Evolutionary conservation across 2,797 vertebrate species (phyloP).

Genomic region (Coregonus sp.): DNA sequence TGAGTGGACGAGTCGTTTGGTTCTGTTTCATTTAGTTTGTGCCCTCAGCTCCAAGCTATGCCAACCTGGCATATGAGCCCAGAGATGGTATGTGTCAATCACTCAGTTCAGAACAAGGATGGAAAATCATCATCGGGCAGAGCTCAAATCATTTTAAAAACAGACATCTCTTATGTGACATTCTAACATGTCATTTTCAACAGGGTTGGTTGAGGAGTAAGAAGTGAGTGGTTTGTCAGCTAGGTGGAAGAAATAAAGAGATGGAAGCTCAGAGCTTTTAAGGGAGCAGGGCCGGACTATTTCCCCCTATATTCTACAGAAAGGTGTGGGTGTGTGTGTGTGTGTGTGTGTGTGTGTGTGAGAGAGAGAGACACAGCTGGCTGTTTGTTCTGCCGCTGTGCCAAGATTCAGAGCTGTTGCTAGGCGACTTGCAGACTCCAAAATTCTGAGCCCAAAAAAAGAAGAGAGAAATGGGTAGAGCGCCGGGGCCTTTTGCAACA

Average conservation of each 20-base stretch:
- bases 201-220: conserved; percentile 62
- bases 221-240: conserved; percentile 62
- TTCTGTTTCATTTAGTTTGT: background rate
- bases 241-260: conserved; percentile 27
- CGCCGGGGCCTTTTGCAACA: conserved; percentile 28
- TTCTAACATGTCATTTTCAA: conserved; percentile 68
- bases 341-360: conserved; percentile 34
- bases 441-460: conserved; percentile 63
- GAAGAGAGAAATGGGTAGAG: conserved; percentile 5
- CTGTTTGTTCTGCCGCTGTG: conserved; percentile 63
- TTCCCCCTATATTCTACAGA: background rate
- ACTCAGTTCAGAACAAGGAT: conserved; percentile 14
- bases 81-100: conserved; percentile 32
- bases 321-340: conserved; percentile 27
- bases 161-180: conserved; percentile 42
- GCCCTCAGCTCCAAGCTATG: conserved; percentile 8
- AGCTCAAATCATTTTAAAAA: conserved; percentile 64
- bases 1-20: background rate
- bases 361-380: conserved; percentile 63
- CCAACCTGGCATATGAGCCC: conserved; percentile 24
- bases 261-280: background rate
- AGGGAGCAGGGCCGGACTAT: background rate
- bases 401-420: conserved; percentile 80
- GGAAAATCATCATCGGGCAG: conserved; percentile 38
- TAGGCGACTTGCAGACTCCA: conserved; percentile 79